Conservation (phyloP, 2,797 vertebrate genomes). For the Pangasius larnaudii region DNA sequence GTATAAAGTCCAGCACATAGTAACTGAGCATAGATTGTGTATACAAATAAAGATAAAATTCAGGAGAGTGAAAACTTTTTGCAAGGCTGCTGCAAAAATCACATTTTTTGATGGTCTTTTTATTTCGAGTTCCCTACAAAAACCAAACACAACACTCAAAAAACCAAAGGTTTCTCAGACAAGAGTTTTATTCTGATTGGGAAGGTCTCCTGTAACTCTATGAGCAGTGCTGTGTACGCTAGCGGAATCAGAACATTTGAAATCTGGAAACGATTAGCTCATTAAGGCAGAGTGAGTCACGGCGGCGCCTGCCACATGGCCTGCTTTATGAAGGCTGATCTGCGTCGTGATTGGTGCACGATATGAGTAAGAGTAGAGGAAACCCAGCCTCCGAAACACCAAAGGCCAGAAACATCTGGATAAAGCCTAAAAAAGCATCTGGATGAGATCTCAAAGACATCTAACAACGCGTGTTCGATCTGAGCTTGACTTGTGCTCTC, state of each 20-base stretch:
- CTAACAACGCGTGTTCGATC: constrained; percentile 44
- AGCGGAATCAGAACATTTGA: constrained; percentile 19
- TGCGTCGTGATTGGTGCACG: constrained; percentile 39
- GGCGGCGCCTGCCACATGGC: constrained; percentile 46
- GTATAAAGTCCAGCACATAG: not conserved
- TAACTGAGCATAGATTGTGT: not conserved
- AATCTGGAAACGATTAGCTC: constrained; percentile 54
- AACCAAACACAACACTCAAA: not conserved
- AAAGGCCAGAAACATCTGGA: constrained; percentile 51
- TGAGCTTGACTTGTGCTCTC: constrained; percentile 15
- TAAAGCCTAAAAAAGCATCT: constrained; percentile 45
- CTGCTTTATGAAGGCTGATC: constrained; percentile 36
- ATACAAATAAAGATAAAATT: not conserved
- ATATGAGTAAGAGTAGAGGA: constrained; percentile 34
- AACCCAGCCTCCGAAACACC: constrained; percentile 36
- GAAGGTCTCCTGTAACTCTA: not conserved
- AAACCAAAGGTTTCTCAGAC: constrained; percentile 3
- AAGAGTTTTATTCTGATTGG: constrained; percentile 25
- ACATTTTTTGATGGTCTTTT: not conserved
- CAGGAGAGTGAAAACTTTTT: not conserved
- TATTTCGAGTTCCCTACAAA: not conserved
- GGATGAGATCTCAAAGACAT: constrained; percentile 52
- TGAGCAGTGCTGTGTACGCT: not conserved
- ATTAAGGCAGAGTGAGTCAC: constrained; percentile 51
- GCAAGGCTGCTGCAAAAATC: too few species aligned